These are phyloP conservation scores for Pterocles gutturalis DNA, from an alignment of 2,113 vertebrate species.

Conservation along the genomic window DNA sequence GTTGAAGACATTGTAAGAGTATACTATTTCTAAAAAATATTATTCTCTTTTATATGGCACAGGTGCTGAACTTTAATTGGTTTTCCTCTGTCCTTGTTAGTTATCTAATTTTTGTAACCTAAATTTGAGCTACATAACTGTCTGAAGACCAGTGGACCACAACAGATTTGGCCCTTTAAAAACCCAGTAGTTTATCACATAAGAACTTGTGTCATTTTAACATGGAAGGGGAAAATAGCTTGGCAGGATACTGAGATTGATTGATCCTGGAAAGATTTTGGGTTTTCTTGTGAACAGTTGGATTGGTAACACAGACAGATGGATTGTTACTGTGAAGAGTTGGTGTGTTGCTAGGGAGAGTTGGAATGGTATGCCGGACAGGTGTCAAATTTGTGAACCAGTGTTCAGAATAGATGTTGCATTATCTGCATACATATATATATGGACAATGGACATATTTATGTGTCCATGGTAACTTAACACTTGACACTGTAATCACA, in stretches of 20 bases:
- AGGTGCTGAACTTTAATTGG: not conserved
- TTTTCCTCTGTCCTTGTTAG: not conserved
- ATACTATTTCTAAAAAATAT: not conserved
- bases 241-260: slow-evolving; percentile 25
- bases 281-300: slow-evolving; percentile 62
- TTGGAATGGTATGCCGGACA: not conserved
- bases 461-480: not conserved
- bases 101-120: not conserved
- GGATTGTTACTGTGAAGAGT: slow-evolving; percentile 16
- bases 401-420: not conserved
- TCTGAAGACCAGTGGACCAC: not conserved
- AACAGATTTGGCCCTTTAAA: not conserved
- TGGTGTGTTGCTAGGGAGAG: slow-evolving; percentile 54
- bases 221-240: not conserved
- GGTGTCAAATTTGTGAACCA: not conserved
- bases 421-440: not conserved
- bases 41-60: not conserved
- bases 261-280: slow-evolving; percentile 61
- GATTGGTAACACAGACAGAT: slow-evolving; percentile 47
- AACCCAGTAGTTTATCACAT: not conserved
- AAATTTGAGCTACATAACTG: not conserved
- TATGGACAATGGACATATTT: not conserved
- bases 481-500: not conserved
- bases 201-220: slow-evolving; percentile 6
- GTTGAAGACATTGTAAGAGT: not conserved